These are phyloP conservation scores for Phyto melanocephala DNA, from an alignment of 2,888 invertebrate species.

Conservation along the genomic window DNA sequence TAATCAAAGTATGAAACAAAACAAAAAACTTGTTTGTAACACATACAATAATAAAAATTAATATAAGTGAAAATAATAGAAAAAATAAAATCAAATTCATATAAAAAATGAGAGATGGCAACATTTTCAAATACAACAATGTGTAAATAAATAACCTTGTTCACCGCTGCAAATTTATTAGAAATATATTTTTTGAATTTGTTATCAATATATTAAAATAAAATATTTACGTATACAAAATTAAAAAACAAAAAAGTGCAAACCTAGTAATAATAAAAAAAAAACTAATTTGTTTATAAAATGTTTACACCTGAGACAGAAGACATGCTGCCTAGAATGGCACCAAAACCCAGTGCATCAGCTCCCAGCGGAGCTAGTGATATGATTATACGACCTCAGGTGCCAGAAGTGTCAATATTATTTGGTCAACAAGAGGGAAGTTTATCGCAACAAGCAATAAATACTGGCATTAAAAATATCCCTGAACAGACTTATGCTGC, in stretches of 20 bases:
- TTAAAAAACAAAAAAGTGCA: too few relatives aligned
- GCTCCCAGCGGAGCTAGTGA: slow-evolving; percentile 65
- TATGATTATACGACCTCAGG: slow-evolving; percentile 54
- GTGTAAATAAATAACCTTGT: neutral
- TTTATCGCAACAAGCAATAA: neutral
- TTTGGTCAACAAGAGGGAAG: slow-evolving; percentile 37
- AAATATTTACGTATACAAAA: too few relatives aligned
- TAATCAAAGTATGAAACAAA: too few relatives aligned
- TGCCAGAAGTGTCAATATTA: slow-evolving; percentile 67
- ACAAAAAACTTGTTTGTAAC: too few relatives aligned
- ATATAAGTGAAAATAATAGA: too few relatives aligned
- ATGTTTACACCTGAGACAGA: slow-evolving; percentile 76
- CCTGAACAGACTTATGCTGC: slow-evolving; percentile 67
- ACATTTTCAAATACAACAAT: too few relatives aligned
- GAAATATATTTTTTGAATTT: slow-evolving; percentile 20
- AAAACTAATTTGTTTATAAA: neutral
- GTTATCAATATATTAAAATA: neutral
- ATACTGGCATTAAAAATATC: neutral
- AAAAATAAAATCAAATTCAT: too few relatives aligned
- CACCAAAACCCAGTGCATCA: slow-evolving; percentile 72
- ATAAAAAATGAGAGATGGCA: too few relatives aligned
- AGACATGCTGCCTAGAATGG: slow-evolving; percentile 75
- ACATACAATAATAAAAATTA: too few relatives aligned
- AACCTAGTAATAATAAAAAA: too few relatives aligned
- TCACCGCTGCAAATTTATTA: slow-evolving; percentile 18